Base-by-base conservation (phyloP, 2,797 vertebrate genomes). In the Margarornis squamiger region DNA sequence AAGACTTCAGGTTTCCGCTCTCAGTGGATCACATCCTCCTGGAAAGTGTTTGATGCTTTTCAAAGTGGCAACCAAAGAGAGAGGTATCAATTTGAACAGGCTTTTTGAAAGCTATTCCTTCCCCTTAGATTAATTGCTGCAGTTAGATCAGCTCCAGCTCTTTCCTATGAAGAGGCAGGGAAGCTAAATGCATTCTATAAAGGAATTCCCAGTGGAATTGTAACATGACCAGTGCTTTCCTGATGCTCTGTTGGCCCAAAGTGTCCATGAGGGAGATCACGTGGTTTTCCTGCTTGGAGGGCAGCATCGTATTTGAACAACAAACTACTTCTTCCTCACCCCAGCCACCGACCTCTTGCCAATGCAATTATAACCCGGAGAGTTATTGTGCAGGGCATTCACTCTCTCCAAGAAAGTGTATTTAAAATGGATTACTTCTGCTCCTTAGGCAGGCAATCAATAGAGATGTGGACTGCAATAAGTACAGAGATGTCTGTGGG, bases 391-490 rank as follows among this genome's bases (percentile, higher is more conserved):
- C 65, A 94, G 73, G 72, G 86, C 92, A 81, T 90, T 88, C 89
- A 88, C 90, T 93, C 96, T 96, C 95, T 93, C 88, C 94, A 97
- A 96, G 95, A 97, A 93, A 98, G 98, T 98, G 97, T 97, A 98
- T 99, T 99, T 98, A 98, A 98, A 99, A 99, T 98, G 98, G 98
- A 99, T 99, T 98, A 98, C 98, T 98, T 98, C 98, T 98, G 97
- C 97, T 98, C 97, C 95, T 97, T 95, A 95, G 97, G 97, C 97
- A 98, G 97, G 57, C 80, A 70, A 99, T 99, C 99, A 98, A 99
- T 99, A 99, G 98, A 98, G 96, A 98, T 96, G 98, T 98, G 98
- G 98, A 98, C 98, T 98, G 98, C 98, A 98, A 97, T 98, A 98
- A 98, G 98, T 98, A 97, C 79, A 86, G 97, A 98, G 98, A 98